These are phyloP conservation scores for Grapholita molesta DNA, from an alignment of 1,140 invertebrate species.

Conservation along the genomic window DNA sequence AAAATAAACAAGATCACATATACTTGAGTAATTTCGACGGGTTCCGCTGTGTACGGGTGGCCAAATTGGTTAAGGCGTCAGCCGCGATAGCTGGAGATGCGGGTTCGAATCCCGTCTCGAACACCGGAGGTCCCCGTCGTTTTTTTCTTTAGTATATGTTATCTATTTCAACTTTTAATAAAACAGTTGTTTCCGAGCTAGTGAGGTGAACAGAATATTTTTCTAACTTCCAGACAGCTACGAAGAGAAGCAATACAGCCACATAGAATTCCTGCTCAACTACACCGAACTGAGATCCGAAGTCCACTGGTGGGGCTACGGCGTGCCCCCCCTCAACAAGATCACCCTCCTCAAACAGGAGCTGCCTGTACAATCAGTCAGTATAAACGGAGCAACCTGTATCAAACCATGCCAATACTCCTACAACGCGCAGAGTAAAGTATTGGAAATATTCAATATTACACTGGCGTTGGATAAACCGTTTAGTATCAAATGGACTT, in stretches of 20 bases:
- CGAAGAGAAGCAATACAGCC: slow-evolving; percentile 79
- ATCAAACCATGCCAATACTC: slow-evolving; percentile 43
- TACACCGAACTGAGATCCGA: slow-evolving; percentile 70
- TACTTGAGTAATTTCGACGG: too few species aligned
- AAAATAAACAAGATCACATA: too few species aligned
- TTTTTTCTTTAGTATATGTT: too few species aligned
- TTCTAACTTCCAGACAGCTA: slow-evolving; percentile 78
- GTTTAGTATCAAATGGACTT: slow-evolving; percentile 58
- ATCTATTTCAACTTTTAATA: too few species aligned
- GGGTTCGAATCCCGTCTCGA: too few species aligned
- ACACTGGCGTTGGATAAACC: slow-evolving; percentile 59
- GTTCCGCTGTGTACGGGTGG: too few species aligned
- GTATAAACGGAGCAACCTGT: slow-evolving; percentile 47
- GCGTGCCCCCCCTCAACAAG: slow-evolving; percentile 65
- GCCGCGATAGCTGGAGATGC: too few species aligned
- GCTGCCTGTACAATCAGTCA: slow-evolving; percentile 44
- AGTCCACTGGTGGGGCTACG: slow-evolving; percentile 76
- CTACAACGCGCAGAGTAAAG: slow-evolving; percentile 41
- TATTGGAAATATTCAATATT: slow-evolving; percentile 48
- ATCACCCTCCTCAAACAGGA: slow-evolving; percentile 50
- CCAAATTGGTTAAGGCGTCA: too few species aligned
- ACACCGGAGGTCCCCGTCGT: too few species aligned
- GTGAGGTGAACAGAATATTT: slow-evolving; percentile 27
- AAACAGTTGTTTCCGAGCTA: too few species aligned
- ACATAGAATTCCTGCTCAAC: slow-evolving; percentile 77